phyloP scores from a whole-genome alignment of 2,797 vertebrate genomes.

The Heterohyrax brucei region DNA sequence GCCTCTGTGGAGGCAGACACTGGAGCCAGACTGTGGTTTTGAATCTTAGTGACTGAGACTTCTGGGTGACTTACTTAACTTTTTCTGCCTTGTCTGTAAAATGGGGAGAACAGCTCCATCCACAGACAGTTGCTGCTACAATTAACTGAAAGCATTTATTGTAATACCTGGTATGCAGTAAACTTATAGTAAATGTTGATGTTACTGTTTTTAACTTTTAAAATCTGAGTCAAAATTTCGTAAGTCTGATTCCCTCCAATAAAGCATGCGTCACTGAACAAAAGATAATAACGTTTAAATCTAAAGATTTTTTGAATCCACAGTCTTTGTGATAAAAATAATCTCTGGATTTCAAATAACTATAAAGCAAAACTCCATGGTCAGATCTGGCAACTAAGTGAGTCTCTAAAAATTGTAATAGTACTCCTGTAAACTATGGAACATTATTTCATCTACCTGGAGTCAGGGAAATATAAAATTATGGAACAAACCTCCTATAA shows the following conservation, averaged over 20 bases:
- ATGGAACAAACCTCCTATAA: neutral
- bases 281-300: neutral
- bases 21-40: neutral
- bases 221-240: constrained; percentile 10
- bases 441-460: neutral
- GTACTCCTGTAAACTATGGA: neutral
- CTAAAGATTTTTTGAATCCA: neutral
- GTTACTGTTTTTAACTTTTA: neutral
- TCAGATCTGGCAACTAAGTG: neutral
- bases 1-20: neutral
- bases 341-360: constrained; percentile 36
- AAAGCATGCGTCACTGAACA: neutral
- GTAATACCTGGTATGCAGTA: neutral
- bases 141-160: neutral
- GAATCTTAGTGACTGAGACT: neutral
- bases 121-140: neutral
- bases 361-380: neutral
- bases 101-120: neutral
- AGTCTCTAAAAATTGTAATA: neutral
- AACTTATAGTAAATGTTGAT: neutral
- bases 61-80: neutral
- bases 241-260: neutral
- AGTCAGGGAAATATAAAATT: constrained; percentile 35
- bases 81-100: neutral
- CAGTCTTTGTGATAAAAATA: neutral